Evolutionary conservation across 1,140 invertebrate genomes (phyloP).

Genomic region (Ceratina japonica): DNA sequence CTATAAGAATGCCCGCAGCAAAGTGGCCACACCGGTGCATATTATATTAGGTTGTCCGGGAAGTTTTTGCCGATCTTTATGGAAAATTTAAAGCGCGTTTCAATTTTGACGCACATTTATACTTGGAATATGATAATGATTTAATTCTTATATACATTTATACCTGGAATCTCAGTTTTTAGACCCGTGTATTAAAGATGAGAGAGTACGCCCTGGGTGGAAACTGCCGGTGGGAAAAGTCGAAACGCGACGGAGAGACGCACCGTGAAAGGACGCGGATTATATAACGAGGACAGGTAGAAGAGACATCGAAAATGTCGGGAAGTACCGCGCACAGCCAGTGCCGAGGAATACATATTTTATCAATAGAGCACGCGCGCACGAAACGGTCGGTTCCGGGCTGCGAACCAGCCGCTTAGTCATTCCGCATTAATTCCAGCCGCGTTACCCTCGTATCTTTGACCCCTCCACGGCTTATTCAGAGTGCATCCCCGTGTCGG

Average conservation of each 20-base stretch:
- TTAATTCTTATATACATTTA: too few species aligned
- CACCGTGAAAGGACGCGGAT: conserved; percentile 1
- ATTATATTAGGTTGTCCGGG: too few species aligned
- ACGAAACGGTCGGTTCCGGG: conserved; percentile 36
- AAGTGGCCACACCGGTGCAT: not conserved
- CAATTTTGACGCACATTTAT: too few species aligned
- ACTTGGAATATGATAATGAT: too few species aligned
- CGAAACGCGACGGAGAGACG: not conserved
- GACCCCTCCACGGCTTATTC: conserved; percentile 31
- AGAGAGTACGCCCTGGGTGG: too few species aligned
- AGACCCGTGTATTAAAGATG: conserved; percentile 4
- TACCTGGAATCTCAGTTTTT: too few species aligned
- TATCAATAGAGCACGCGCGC: conserved; percentile 43
- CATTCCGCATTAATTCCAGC: conserved; percentile 59
- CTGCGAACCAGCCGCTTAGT: conserved; percentile 47
- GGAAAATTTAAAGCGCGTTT: too few species aligned
- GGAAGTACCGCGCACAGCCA: not conserved
- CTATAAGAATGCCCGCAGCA: not conserved
- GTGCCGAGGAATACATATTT: conserved; percentile 40
- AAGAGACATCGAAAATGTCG: conserved; percentile 25
- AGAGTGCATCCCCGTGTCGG: conserved; percentile 53
- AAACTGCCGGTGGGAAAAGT: not conserved
- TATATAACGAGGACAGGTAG: conserved; percentile 2
- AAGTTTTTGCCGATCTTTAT: too few species aligned
- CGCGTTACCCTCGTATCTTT: conserved; percentile 57